phyloP scores from a whole-genome alignment of 2,113 vertebrate genomes.

The Sardina pilchardus region DNA sequence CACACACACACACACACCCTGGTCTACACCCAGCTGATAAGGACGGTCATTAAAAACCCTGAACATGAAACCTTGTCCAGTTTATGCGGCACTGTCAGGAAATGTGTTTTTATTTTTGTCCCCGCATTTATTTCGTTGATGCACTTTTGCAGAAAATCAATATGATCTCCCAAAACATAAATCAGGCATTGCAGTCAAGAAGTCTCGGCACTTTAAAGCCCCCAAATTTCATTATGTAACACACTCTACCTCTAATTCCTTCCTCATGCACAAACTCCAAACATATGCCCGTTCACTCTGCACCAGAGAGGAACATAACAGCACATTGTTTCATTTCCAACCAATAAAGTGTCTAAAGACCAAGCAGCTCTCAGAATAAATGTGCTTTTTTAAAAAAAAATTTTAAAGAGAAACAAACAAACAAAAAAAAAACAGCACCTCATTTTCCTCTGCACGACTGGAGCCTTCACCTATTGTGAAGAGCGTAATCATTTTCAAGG shows the following conservation, averaged over 20 bases:
- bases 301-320: background rate
- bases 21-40: background rate
- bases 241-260: background rate
- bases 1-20: background rate
- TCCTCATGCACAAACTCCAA: background rate
- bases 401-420: too few relatives aligned
- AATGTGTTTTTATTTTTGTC: background rate
- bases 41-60: background rate
- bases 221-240: background rate
- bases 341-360: background rate
- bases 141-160: background rate
- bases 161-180: background rate
- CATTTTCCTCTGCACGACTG: background rate
- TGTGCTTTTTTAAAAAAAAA: too few relatives aligned
- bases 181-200: background rate
- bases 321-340: background rate
- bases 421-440: too few relatives aligned
- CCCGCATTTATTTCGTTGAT: background rate
- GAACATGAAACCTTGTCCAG: constrained; percentile 1
- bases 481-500: background rate
- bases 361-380: background rate
- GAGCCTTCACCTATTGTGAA: background rate
- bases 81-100: background rate
- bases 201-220: background rate
- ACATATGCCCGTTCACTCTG: background rate